A percentile compares a stretch with the other conserved stretches of the same genome.
phyloP scores from a whole-genome alignment of 2,888 invertebrate genomes.

The Cordilura impudica region DNA sequence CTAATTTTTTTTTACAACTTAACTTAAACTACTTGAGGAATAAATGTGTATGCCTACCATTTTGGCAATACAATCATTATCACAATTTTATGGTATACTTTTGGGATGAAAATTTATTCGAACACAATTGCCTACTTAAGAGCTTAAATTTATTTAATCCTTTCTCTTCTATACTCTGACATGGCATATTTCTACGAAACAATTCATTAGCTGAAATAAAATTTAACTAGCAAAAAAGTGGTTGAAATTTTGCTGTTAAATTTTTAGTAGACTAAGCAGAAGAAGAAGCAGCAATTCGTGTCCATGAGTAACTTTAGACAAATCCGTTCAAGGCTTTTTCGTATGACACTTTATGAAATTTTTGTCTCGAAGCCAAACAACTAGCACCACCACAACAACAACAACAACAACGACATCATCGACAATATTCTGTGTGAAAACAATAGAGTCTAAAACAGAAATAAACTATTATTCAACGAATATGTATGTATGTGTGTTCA shows the following conservation, averaged over 20 bases:
- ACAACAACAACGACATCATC: not conserved
- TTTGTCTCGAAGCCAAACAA: constrained; percentile 30
- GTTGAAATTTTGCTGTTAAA: constrained; percentile 8
- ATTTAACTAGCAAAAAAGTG: constrained; percentile 12
- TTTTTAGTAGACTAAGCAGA: not conserved
- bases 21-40: constrained; percentile 27
- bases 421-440: constrained; percentile 27
- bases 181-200: constrained; percentile 17
- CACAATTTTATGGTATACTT: constrained; percentile 48
- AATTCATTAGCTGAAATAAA: constrained; percentile 45
- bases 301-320: constrained; percentile 7
- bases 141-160: constrained; percentile 47
- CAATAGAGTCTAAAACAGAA: constrained; percentile 60
- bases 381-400: not conserved
- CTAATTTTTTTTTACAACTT: constrained; percentile 28
- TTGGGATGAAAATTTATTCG: constrained; percentile 40
- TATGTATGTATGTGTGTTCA: not conserved
- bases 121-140: constrained; percentile 47
- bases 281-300: constrained; percentile 13
- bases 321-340: constrained; percentile 41
- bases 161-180: not conserved
- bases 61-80: constrained; percentile 31
- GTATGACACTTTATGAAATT: constrained; percentile 42
- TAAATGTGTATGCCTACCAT: not conserved
- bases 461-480: constrained; percentile 47